Evolutionary conservation across 1,140 invertebrate species (phyloP).

Genomic region (Rhynchophorus ferrugineus): DNA sequence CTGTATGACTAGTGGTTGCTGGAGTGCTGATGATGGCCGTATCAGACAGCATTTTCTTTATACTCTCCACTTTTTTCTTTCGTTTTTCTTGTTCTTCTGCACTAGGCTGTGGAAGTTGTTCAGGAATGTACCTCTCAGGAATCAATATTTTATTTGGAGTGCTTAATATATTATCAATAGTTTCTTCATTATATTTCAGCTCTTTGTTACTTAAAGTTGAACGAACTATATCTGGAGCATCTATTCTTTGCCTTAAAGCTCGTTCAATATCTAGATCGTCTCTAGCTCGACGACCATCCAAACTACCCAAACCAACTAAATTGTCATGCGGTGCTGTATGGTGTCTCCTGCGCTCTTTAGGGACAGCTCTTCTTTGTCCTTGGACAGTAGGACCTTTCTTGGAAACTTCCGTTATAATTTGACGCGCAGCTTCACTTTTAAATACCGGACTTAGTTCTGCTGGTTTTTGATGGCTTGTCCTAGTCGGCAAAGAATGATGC

Average conservation of each 20-base stretch:
- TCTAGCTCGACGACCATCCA: conserved; percentile 49
- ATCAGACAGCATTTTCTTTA: conserved; percentile 82
- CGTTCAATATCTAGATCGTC: conserved; percentile 83
- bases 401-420: conserved; percentile 78
- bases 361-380: conserved; percentile 50
- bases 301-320: conserved; percentile 32
- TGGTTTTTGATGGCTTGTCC: conserved; percentile 27
- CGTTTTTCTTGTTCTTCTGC: conserved; percentile 75
- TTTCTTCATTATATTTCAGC: conserved; percentile 62
- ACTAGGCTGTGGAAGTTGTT: conserved; percentile 72
- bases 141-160: conserved; percentile 86
- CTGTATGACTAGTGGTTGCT: conserved; percentile 36
- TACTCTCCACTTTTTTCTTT: conserved; percentile 80
- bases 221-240: conserved; percentile 76
- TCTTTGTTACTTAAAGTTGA: conserved; percentile 62
- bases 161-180: conserved; percentile 75
- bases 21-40: conserved; percentile 44
- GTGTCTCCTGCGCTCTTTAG: conserved; percentile 74
- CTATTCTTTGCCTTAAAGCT: conserved; percentile 59
- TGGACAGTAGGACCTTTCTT: conserved; percentile 40
- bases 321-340: conserved; percentile 71
- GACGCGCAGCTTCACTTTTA: conserved; percentile 74
- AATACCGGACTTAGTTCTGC: conserved; percentile 56
- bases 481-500: conserved; percentile 19
- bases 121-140: conserved; percentile 84